These are phyloP conservation scores for Eristalis tenax DNA, from an alignment of 2,888 invertebrate species.

Conservation along the genomic window DNA sequence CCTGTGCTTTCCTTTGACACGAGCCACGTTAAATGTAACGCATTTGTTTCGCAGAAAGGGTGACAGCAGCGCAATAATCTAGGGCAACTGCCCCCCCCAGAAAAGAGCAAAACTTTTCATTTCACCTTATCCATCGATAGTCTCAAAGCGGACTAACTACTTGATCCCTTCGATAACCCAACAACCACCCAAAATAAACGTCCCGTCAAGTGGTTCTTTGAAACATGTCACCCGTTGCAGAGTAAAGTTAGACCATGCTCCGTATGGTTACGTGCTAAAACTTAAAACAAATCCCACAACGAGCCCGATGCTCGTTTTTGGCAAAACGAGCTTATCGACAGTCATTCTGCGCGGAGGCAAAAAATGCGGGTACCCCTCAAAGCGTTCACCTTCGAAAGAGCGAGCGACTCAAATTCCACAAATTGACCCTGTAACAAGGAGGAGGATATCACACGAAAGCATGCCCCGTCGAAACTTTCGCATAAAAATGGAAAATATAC, in stretches of 20 bases:
- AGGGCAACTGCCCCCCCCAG: too few species aligned
- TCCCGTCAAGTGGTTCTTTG: neutral
- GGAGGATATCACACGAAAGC: slow-evolving; percentile 5
- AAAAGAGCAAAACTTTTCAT: too few species aligned
- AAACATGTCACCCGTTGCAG: neutral
- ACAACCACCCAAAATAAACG: neutral
- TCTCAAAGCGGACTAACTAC: too few species aligned
- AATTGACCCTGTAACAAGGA: slow-evolving; percentile 34
- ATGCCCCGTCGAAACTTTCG: neutral
- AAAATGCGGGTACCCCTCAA: neutral
- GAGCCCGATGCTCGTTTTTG: neutral
- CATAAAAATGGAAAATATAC: slow-evolving; percentile 8
- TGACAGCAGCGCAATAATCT: too few species aligned
- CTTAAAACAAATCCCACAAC: slow-evolving; percentile 4
- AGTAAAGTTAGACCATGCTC: neutral
- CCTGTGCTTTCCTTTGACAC: too few species aligned
- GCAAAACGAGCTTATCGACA: neutral
- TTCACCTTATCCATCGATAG: too few species aligned
- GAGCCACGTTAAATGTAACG: too few species aligned
- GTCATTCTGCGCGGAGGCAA: neutral
- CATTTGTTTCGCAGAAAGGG: too few species aligned
- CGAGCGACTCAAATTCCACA: slow-evolving; percentile 1
- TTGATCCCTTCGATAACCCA: neutral
- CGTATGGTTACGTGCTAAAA: neutral
- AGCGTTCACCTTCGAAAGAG: neutral